Evolutionary conservation across 1,140 invertebrate genomes (phyloP).

Genomic region (Stegodyphus mimosarum): DNA sequence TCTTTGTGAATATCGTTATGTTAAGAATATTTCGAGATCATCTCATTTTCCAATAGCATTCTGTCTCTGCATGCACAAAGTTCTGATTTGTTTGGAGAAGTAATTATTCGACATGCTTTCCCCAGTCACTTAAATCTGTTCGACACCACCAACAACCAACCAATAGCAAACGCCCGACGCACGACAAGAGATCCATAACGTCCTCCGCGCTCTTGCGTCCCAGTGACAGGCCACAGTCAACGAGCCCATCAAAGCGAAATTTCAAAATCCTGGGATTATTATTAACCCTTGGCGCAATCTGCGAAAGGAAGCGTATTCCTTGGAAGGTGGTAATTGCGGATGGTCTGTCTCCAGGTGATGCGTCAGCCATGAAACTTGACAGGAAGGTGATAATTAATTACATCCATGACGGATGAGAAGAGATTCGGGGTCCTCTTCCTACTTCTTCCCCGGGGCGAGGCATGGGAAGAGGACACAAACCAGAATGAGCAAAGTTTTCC

Average conservation of each 20-base stretch:
- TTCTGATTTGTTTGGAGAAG: no score
- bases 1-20: no score
- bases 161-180: no score
- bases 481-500: slow-evolving; percentile 10
- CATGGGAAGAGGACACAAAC: neutral
- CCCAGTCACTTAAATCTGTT: no score
- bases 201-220: neutral
- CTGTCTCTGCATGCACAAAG: no score
- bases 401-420: slow-evolving; percentile 36
- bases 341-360: slow-evolving; percentile 38
- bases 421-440: slow-evolving; percentile 15
- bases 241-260: slow-evolving; percentile 22
- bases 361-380: neutral
- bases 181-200: neutral
- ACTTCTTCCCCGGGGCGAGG: neutral
- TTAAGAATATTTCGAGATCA: no score
- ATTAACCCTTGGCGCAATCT: slow-evolving; percentile 9
- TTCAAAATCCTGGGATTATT: slow-evolving; percentile 31
- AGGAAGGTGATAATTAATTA: slow-evolving; percentile 52
- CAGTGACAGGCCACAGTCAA: neutral
- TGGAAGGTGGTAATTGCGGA: slow-evolving; percentile 32
- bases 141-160: no score
- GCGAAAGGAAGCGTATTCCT: slow-evolving; percentile 9
- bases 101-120: no score
- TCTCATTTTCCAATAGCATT: no score